A percentile compares a stretch with the other conserved stretches of the same genome.
phyloP scores from a whole-genome alignment of 2,888 invertebrate species.

The Icerya purchasi region DNA sequence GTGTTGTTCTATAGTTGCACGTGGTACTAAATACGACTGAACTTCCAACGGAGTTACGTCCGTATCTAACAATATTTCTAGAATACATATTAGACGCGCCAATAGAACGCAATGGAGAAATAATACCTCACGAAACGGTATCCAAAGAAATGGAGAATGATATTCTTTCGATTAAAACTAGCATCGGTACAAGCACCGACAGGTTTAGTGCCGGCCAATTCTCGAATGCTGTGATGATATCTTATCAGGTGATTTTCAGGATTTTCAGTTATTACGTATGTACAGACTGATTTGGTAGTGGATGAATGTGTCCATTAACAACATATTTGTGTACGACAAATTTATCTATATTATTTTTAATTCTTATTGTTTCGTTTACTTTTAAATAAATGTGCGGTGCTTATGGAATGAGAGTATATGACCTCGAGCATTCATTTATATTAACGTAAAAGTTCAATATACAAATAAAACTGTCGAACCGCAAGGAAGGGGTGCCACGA shows the following conservation, averaged over 20 bases:
- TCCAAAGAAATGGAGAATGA: slow-evolving; percentile 58
- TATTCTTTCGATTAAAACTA: slow-evolving; percentile 40
- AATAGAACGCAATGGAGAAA: slow-evolving; percentile 33
- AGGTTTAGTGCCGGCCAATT: slow-evolving; percentile 51
- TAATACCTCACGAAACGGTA: slow-evolving; percentile 45
- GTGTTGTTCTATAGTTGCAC: slow-evolving; percentile 36
- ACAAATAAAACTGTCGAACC: no score
- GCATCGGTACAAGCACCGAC: slow-evolving; percentile 35
- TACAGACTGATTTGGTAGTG: no score
- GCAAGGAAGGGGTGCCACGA: no score
- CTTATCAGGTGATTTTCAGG: slow-evolving; percentile 53
- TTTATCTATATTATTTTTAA: no score
- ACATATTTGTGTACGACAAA: no score
- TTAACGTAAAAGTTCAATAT: no score
- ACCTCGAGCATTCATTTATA: no score
- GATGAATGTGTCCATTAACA: no score
- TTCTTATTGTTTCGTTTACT: no score
- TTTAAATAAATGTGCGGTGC: no score
- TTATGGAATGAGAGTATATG: no score
- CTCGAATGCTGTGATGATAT: slow-evolving; percentile 40
- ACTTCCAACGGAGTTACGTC: slow-evolving; percentile 35
- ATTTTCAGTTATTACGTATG: no score
- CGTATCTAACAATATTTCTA: slow-evolving; percentile 51
- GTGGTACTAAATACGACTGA: slow-evolving; percentile 45
- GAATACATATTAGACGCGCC: slow-evolving; percentile 58